Evolutionary conservation across 2,888 invertebrate species (phyloP).

Genomic region (Nomada lathburiana): DNA sequence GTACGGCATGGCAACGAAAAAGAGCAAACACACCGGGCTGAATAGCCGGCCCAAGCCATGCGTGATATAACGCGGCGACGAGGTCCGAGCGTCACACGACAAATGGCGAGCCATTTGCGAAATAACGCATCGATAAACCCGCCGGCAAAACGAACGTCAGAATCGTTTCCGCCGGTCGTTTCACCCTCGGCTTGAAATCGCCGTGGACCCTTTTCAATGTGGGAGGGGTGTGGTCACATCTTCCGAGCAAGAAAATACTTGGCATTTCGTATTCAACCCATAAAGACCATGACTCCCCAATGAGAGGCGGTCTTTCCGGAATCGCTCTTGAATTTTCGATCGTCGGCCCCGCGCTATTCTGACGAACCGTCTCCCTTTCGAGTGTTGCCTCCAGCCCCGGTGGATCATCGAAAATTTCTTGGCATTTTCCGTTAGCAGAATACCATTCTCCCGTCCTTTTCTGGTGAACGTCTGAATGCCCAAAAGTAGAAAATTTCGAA

Average conservation of each 20-base stretch:
- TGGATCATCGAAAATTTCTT: slow-evolving; percentile 22
- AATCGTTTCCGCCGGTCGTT: slow-evolving; percentile 48
- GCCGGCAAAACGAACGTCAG: slow-evolving; percentile 71
- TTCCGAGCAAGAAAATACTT: slow-evolving; percentile 43
- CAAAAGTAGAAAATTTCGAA: slow-evolving; percentile 15
- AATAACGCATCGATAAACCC: slow-evolving; percentile 76
- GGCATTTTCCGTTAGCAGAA: neutral
- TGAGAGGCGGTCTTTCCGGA: slow-evolving; percentile 38
- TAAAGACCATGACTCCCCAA: slow-evolving; percentile 44
- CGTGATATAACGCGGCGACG: slow-evolving; percentile 69
- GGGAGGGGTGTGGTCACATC: slow-evolving; percentile 41
- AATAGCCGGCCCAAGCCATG: slow-evolving; percentile 59
- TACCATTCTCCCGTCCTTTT: neutral
- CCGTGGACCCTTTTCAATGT: slow-evolving; percentile 18
- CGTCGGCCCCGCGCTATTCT: neutral
- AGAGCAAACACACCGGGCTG: slow-evolving; percentile 59
- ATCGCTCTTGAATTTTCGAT: slow-evolving; percentile 30
- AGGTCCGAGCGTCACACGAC: slow-evolving; percentile 64
- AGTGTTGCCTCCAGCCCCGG: neutral
- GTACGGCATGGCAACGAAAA: slow-evolving; percentile 55
- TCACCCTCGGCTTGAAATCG: slow-evolving; percentile 15
- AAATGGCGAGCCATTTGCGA: slow-evolving; percentile 75
- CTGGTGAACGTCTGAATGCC: neutral
- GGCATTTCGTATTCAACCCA: slow-evolving; percentile 57
- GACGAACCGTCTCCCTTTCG: slow-evolving; percentile 5